Base-by-base conservation (phyloP, 2,888 invertebrate genomes). In the Aleiodes leptofemur region DNA sequence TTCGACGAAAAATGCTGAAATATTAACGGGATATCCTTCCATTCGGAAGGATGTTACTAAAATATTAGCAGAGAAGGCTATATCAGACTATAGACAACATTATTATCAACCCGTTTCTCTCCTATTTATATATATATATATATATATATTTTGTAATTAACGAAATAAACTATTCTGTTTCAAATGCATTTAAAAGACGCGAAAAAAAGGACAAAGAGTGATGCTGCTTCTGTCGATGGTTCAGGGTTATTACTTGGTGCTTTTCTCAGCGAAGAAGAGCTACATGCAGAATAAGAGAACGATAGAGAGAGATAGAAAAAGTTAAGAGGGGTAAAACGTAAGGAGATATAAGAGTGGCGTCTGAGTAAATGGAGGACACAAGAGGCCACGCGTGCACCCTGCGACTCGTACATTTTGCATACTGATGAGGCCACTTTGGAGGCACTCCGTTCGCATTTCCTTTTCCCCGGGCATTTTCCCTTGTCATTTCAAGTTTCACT, bases 351-450 rank as follows among this genome's bases (percentile, higher is more conserved):
- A 76, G 59, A 69, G 66, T 16, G 16, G 64, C 78, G 71, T 68
- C 71, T 31, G 29, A 72, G 75, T 64, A 82, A 83, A 83, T 82
- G 82, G 81, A 80, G 79, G 80, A 80, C 79, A 81, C 84, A 77
- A 77, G 81, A 80, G 81, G 73, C 72, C 81, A 82, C 81, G 81
- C 82, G 82, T 81, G 78, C 80, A 79, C 77, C 79, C 81, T 79
- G 78, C 79, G 81, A 81, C 83, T 84, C 80, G 80, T 79, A 83
- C 85, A 85, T 84, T 85, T 85, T 86, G 85, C 84, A 86, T 86
- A 83, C 86, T 83, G 86, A 86, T 86, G 86, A 85, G 83, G 73
- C 82, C 85, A 84, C 84, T 86, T 84, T 84, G 80, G 72, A 84
- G 78, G 76, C 81, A 83, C 82, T 82, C 82, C 79, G 74, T 79